phyloP scores from a whole-genome alignment of 2,113 vertebrate species.

The Scopus umbretta region DNA sequence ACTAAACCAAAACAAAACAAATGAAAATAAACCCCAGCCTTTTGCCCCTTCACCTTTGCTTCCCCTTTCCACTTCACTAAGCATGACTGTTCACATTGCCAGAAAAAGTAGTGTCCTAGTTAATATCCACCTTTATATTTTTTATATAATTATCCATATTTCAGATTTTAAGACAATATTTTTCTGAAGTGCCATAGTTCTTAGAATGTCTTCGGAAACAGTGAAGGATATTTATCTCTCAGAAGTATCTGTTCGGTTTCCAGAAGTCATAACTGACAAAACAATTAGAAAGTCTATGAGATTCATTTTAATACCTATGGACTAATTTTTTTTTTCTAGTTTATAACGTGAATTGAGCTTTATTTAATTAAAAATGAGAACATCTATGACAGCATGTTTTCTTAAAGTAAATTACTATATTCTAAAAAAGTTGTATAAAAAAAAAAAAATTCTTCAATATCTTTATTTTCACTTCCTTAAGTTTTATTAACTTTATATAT shows the following conservation, averaged over 20 bases:
- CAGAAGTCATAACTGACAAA: not conserved
- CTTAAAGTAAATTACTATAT: not conserved
- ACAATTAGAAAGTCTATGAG: not conserved
- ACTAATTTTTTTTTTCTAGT: not conserved
- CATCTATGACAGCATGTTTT: not conserved
- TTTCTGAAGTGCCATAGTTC: not conserved
- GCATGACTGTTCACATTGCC: not conserved
- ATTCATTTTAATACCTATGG: not conserved
- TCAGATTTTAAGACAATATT: not conserved
- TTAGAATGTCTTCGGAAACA: not conserved
- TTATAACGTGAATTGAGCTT: not conserved
- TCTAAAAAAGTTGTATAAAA: not conserved
- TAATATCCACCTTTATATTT: not conserved
- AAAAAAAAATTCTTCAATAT: not conserved
- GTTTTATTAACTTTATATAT: no score
- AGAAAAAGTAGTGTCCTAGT: not conserved
- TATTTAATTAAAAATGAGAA: not conserved
- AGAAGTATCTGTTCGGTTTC: not conserved
- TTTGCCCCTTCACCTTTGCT: not conserved
- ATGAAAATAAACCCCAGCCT: rapidly evolving
- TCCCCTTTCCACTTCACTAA: not conserved
- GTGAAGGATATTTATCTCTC: not conserved
- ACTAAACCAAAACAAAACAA: not conserved
- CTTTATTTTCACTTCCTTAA: not conserved
- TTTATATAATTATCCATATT: not conserved